Evolutionary conservation across 2,113 vertebrate genomes (phyloP).

Genomic region (Upupa epops): DNA sequence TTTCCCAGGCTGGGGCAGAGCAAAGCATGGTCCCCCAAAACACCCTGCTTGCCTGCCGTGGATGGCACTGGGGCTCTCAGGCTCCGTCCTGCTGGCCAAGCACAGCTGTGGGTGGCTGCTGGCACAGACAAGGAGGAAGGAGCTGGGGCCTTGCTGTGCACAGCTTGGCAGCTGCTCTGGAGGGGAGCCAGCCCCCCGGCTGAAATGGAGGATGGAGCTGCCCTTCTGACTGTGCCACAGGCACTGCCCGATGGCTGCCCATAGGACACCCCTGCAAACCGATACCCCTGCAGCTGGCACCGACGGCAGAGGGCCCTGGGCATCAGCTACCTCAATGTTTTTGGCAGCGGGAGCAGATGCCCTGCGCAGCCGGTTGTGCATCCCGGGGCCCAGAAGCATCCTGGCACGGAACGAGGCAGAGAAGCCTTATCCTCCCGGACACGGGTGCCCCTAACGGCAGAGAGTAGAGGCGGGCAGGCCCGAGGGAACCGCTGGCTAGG

Average conservation of each 20-base stretch:
- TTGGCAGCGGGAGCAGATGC: background rate
- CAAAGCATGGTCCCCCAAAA: background rate
- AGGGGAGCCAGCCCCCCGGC: slow-evolving; percentile 42
- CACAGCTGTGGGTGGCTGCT: slow-evolving; percentile 24
- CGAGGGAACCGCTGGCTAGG: background rate
- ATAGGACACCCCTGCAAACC: fast-evolving
- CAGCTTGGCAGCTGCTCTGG: slow-evolving; percentile 40
- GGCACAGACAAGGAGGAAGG: background rate
- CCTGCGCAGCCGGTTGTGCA: background rate
- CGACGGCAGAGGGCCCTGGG: background rate
- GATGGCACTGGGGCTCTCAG: fast-evolving
- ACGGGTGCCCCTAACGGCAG: background rate
- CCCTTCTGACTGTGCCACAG: background rate
- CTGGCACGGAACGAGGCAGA: background rate
- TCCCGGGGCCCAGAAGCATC: background rate
- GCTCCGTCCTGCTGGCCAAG: background rate
- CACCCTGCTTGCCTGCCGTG: background rate
- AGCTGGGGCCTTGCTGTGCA: background rate
- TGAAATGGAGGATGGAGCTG: slow-evolving; percentile 6
- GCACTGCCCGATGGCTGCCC: background rate
- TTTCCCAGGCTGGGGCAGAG: background rate
- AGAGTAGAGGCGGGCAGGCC: background rate
- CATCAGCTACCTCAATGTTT: background rate
- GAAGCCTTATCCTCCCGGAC: background rate
- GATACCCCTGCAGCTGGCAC: background rate